Evolutionary conservation across 1,140 invertebrate species (phyloP).

Genomic region (Trissolcus basalis): DNA sequence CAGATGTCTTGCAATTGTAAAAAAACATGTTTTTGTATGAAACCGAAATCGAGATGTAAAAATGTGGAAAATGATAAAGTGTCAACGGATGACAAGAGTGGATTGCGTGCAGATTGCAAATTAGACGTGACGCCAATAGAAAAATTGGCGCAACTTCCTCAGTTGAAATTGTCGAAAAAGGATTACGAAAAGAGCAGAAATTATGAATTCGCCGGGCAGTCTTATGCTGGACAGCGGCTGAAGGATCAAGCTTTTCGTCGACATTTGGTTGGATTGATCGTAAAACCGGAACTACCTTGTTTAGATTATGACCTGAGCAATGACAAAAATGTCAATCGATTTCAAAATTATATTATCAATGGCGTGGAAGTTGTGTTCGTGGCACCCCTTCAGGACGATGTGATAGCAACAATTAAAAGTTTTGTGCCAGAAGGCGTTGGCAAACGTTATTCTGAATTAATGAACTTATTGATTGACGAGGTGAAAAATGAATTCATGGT

Average conservation of each 20-base stretch:
- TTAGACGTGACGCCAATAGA: too few relatives aligned
- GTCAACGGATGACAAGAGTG: too few relatives aligned
- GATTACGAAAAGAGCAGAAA: conserved; percentile 32
- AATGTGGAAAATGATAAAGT: too few relatives aligned
- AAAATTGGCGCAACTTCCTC: too few relatives aligned
- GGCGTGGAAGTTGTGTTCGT: conserved; percentile 93
- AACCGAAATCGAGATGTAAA: too few relatives aligned
- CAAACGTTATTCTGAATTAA: conserved; percentile 78
- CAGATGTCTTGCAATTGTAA: too few relatives aligned
- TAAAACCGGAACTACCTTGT: conserved; percentile 71
- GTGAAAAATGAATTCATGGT: conserved; percentile 87
- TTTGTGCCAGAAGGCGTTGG: conserved; percentile 75
- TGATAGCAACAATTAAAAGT: conserved; percentile 76
- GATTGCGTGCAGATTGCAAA: too few relatives aligned
- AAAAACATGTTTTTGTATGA: too few relatives aligned
- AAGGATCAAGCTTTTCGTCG: conserved; percentile 66
- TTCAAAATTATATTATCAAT: conserved; percentile 92
- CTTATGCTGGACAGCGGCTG: conserved; percentile 46
- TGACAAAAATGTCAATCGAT: conserved; percentile 84
- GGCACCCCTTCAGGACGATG: conserved; percentile 82
- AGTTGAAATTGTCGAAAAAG: conserved; percentile 14
- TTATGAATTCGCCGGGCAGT: conserved; percentile 29
- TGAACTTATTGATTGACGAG: conserved; percentile 79
- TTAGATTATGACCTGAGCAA: conserved; percentile 62
- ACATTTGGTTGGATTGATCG: conserved; percentile 85